phyloP scores from a whole-genome alignment of 2,797 vertebrate genomes.

The Eospalax fontanierii region DNA sequence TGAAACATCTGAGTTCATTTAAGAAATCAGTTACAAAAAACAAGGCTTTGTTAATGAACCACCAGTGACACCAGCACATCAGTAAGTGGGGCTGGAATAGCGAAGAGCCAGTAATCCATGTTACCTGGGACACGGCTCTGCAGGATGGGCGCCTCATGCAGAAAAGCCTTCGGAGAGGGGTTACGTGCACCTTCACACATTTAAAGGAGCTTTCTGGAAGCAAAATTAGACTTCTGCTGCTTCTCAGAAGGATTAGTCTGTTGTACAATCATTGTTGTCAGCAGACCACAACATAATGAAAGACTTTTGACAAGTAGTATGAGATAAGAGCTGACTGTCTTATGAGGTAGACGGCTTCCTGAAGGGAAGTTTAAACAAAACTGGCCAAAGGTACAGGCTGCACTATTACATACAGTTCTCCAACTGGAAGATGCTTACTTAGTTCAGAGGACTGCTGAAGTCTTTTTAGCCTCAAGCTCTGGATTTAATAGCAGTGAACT shows the following conservation, averaged over 20 bases:
- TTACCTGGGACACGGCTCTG: background rate
- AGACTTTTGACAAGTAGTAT: background rate
- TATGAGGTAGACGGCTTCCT: background rate
- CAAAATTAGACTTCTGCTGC: background rate
- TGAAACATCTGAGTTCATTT: background rate
- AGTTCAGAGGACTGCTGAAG: background rate
- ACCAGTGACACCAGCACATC: background rate
- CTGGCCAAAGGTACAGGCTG: no score
- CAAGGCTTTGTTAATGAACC: background rate
- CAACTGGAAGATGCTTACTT: background rate
- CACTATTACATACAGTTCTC: background rate
- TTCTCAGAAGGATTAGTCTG: background rate
- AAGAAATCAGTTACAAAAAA: background rate
- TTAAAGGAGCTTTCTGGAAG: background rate
- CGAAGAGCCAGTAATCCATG: background rate
- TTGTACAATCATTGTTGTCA: background rate
- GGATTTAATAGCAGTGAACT: background rate
- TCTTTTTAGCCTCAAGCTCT: slow-evolving; percentile 5
- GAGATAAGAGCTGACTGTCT: background rate
- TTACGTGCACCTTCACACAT: background rate
- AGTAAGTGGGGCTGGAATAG: background rate
- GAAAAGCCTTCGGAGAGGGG: background rate
- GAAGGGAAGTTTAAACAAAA: background rate
- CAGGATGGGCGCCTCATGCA: background rate
- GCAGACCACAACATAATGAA: background rate